Evolutionary conservation across 1,140 invertebrate species (phyloP).

Genomic region (Trichogramma pretiosum): DNA sequence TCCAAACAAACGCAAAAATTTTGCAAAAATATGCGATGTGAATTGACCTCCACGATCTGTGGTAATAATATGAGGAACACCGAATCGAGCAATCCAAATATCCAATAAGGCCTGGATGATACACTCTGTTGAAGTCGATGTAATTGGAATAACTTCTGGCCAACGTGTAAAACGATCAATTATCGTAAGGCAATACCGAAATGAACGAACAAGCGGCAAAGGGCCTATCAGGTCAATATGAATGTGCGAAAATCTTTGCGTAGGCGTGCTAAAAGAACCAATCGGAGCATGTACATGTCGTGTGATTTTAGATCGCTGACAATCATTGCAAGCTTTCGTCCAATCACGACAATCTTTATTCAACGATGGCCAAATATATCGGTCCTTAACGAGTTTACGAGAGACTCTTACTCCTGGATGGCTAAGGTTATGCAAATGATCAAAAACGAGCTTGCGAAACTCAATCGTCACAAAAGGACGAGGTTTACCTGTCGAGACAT

Average conservation of each 20-base stretch:
- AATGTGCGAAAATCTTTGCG: slow-evolving; percentile 3
- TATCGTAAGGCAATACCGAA: neutral
- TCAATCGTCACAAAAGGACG: neutral
- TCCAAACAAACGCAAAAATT: neutral
- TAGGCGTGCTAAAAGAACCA: neutral
- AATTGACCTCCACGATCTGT: neutral
- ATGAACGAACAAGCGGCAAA: neutral
- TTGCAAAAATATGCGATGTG: neutral
- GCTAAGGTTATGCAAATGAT: neutral
- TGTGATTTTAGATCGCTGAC: neutral
- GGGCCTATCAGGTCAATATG: neutral
- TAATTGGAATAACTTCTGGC: neutral
- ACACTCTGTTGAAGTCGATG: too few species aligned
- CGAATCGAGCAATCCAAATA: slow-evolving; percentile 4
- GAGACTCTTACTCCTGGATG: neutral
- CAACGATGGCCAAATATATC: neutral
- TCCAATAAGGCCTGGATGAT: too few species aligned
- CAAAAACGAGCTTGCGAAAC: neutral
- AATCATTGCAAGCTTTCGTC: neutral
- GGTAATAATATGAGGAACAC: neutral
- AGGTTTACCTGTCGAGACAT: too few species aligned
- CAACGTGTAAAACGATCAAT: neutral
- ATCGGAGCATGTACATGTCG: neutral
- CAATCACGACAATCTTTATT: neutral
- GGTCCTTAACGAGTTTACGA: neutral